These are phyloP conservation scores for Decapterus maruadsi DNA, from an alignment of 2,797 vertebrate species.

Conservation along the genomic window DNA sequence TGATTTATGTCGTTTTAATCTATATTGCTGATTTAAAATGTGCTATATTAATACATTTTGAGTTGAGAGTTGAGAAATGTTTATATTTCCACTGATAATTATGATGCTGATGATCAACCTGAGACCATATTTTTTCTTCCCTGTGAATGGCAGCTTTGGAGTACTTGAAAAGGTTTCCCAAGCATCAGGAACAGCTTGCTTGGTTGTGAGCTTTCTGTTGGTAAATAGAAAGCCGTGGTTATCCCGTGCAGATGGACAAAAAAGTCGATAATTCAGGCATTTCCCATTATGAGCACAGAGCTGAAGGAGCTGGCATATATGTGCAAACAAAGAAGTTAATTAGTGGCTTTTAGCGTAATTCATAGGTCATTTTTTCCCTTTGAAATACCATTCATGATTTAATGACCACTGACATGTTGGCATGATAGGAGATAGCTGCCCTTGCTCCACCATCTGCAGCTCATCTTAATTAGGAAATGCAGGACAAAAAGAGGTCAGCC, in stretches of 20 bases:
- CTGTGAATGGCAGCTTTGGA: background rate
- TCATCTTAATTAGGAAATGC: conserved; percentile 73
- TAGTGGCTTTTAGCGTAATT: conserved; percentile 62
- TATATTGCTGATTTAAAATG: too few species aligned
- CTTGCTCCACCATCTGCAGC: conserved; percentile 63
- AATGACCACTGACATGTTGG: conserved; percentile 67
- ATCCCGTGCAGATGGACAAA: conserved; percentile 15
- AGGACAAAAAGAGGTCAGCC: conserved; percentile 87
- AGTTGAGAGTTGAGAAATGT: too few species aligned
- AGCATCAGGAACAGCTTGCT: background rate
- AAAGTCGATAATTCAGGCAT: conserved; percentile 21
- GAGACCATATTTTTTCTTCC: background rate
- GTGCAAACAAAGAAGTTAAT: conserved; percentile 69
- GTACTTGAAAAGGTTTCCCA: background rate
- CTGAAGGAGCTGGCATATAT: conserved; percentile 44
- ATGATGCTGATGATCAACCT: background rate
- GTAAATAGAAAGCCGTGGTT: conserved; percentile 12
- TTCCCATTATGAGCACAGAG: conserved; percentile 31
- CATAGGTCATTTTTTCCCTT: conserved; percentile 55
- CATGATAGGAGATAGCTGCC: conserved; percentile 56
- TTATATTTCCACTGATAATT: background rate
- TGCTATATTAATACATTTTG: too few species aligned
- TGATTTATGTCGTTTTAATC: too few species aligned
- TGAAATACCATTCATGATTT: conserved; percentile 59
- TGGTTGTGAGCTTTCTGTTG: background rate